phyloP scores from a whole-genome alignment of 2,113 vertebrate species.

The Paracanthobrama guichenoti region DNA sequence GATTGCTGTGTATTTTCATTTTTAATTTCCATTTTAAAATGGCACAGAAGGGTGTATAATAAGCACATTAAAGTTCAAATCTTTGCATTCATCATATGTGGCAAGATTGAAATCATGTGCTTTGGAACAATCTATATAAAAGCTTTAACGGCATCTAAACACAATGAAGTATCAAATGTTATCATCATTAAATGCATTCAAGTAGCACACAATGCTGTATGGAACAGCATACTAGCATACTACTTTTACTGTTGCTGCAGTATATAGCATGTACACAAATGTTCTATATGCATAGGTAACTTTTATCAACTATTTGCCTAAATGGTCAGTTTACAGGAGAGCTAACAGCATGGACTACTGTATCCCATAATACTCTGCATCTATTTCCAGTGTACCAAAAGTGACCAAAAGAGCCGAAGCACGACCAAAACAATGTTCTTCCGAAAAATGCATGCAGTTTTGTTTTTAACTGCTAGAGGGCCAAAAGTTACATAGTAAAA shows the following conservation, averaged over 20 bases:
- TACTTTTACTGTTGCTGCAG: background rate
- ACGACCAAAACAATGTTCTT: too few species aligned
- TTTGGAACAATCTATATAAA: slow-evolving; percentile 21
- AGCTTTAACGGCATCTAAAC: background rate
- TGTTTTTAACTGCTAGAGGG: too few species aligned
- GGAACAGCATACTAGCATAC: background rate
- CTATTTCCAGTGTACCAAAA: background rate
- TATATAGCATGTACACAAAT: background rate
- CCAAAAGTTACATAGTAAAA: too few species aligned
- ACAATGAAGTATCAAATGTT: background rate
- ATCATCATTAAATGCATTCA: background rate
- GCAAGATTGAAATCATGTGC: background rate
- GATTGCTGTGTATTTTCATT: slow-evolving; percentile 30
- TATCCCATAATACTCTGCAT: background rate
- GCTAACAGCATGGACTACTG: background rate
- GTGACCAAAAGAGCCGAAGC: too few species aligned
- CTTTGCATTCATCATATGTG: background rate
- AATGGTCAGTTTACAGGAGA: background rate
- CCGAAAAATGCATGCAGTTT: too few species aligned
- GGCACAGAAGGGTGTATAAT: slow-evolving; percentile 24
- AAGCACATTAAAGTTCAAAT: slow-evolving; percentile 22
- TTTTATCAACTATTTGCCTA: background rate
- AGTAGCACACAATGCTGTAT: background rate
- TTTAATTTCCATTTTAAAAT: slow-evolving; percentile 1
- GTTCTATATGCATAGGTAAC: background rate